Base-by-base conservation (phyloP, 2,797 vertebrate species). In the Xiphophorus birchmanni region DNA sequence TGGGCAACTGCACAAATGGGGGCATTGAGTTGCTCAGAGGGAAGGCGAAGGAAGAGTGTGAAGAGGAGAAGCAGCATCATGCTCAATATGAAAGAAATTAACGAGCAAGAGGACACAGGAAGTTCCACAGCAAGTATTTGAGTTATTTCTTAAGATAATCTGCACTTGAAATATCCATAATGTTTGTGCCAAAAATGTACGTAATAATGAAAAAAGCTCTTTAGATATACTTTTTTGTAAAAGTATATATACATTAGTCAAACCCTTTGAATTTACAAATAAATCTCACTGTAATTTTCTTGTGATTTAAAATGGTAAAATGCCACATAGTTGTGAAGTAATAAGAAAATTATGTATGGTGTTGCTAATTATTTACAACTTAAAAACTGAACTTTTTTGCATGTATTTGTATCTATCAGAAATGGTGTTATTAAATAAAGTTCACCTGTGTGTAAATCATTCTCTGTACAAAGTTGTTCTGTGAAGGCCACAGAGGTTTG, bases 1-100 rank as follows among this genome's bases (percentile, higher is more conserved):
- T 93, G 92, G 91, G 86, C 94, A 92, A 81, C 79, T 56, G 80
- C 92, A 96, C 94, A 96, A 96, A 95, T 92, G 90, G 92, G 88
- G 82, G 84, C 94, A 94, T 96, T 96, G 95, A 96, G 78, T 40
- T 0, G 0, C 79, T 90, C 76, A 23, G 81, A 75, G 32, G 73
- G 85, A 69, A 73, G 5, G 12, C 37, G 18, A 71, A 23, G 23
- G 54, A 48, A 83, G 74, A 54, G 76, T 52, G 80, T 50, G 79
- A 83, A 80, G 65, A 77, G 81, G 86, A 93, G 92, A 91, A 93
- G 93, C 89, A 83, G 90, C 81, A 87, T 80, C 80, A 78, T 69
- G 84, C 83, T 84, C 44, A 90, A 91, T 77, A 17, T 87, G 93
- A 94, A 73, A 80, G 86, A 93, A 94, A 93, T 95, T 89, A 95